phyloP scores from a whole-genome alignment of 2,797 vertebrate species.

The Aphelocoma californica region DNA sequence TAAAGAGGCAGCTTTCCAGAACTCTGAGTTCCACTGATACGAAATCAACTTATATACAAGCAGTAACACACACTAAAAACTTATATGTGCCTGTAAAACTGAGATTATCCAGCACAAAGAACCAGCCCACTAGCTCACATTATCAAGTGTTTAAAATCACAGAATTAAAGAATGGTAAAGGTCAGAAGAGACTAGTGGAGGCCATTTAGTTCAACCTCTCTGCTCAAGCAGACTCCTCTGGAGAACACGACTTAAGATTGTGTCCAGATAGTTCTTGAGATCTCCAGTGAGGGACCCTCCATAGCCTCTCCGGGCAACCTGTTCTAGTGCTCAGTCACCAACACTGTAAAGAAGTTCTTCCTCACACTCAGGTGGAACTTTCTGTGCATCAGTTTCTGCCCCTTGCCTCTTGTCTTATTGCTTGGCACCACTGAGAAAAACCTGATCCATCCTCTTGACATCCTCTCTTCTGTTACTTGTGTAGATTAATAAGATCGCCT shows the following conservation, averaged over 20 bases:
- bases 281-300: background rate
- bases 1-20: background rate
- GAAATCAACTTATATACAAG: background rate
- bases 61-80: background rate
- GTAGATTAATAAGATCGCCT: rapidly evolving
- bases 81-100: background rate
- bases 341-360: background rate
- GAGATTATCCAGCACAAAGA: background rate
- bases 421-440: background rate
- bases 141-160: background rate
- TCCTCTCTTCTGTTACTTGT: background rate
- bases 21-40: background rate
- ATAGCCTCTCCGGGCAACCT: background rate
- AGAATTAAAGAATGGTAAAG: background rate
- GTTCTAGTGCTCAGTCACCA: background rate
- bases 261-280: background rate
- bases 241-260: background rate
- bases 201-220: background rate
- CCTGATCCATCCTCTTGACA: no score
- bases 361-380: background rate
- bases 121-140: background rate
- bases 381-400: background rate
- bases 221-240: background rate
- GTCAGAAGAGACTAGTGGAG: background rate
- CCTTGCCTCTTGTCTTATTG: rapidly evolving